Conservation (phyloP, 2,797 vertebrate species). For the Martes flavigula region DNA sequence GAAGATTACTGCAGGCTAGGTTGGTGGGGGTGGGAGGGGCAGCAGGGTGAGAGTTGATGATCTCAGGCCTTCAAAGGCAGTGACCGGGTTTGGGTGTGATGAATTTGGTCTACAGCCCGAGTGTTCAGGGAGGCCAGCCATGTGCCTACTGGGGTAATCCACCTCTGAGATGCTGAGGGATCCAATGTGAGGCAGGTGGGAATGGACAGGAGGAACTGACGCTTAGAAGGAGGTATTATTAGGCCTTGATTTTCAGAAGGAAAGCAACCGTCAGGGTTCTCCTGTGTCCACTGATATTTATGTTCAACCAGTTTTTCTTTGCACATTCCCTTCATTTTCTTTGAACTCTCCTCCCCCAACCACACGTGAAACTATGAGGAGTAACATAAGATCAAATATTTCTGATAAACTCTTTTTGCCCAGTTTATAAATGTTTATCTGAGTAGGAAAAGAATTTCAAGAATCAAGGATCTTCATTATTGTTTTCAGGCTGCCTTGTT, state of each 20-base stretch:
- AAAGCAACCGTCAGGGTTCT: neutral
- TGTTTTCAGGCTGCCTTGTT: neutral
- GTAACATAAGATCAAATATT: neutral
- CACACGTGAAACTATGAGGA: neutral
- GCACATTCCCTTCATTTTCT: neutral
- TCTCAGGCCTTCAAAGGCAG: neutral
- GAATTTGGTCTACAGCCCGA: neutral
- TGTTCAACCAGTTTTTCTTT: neutral
- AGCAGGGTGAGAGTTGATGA: neutral
- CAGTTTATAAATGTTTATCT: slow-evolving; percentile 4
- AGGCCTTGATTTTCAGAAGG: neutral
- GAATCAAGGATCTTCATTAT: slow-evolving; percentile 2
- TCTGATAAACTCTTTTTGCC: neutral
- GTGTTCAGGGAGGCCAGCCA: neutral
- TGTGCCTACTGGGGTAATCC: neutral
- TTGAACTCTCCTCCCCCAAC: neutral
- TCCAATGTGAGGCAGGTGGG: neutral
- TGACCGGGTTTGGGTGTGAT: neutral
- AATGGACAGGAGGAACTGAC: neutral
- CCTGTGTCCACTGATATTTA: neutral
- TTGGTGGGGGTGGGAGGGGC: too few relatives aligned
- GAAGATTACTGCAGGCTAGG: neutral
- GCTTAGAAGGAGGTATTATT: neutral
- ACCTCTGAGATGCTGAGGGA: neutral
- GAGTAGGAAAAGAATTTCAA: slow-evolving; percentile 6